A percentile compares a stretch with the other conserved stretches of the same genome.
Evolutionary conservation across 2,888 invertebrate species (phyloP).

Genomic region (Sisyra terminalis): DNA sequence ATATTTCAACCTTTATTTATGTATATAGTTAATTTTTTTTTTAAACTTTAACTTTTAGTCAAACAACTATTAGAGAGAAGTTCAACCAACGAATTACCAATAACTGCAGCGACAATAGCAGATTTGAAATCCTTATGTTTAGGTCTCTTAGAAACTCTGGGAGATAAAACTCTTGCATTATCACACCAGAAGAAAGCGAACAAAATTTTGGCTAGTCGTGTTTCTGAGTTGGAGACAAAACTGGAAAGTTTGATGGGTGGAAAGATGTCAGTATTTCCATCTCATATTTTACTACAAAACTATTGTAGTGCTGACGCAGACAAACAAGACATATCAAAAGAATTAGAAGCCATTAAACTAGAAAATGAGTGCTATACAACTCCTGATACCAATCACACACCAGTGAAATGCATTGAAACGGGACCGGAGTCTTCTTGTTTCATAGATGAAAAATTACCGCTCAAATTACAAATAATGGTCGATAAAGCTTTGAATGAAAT

Average conservation of each 20-base stretch:
- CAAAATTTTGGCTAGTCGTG: conserved; percentile 66
- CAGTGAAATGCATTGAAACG: neutral
- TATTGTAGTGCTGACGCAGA: conserved; percentile 36
- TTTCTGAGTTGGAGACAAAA: conserved; percentile 66
- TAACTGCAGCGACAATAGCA: conserved; percentile 46
- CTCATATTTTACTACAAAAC: conserved; percentile 48
- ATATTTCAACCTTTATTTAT: neutral
- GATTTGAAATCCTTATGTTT: conserved; percentile 64
- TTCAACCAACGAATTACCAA: conserved; percentile 31
- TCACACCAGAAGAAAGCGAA: conserved; percentile 78
- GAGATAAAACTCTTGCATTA: conserved; percentile 70
- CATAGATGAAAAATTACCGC: conserved; percentile 25
- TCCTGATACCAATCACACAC: neutral
- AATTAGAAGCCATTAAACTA: conserved; percentile 21
- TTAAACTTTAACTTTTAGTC: conserved; percentile 31
- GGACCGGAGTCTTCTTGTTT: neutral
- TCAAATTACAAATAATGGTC: conserved; percentile 41
- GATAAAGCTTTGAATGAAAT: conserved; percentile 33
- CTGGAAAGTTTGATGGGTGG: conserved; percentile 43
- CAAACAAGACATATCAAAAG: conserved; percentile 22
- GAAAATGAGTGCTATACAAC: neutral
- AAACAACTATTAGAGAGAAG: conserved; percentile 56
- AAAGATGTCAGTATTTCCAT: conserved; percentile 37
- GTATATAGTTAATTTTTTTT: neutral
- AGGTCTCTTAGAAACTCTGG: conserved; percentile 66